Evolutionary conservation across 2,113 vertebrate genomes (phyloP), one percentile per base, ranked within the genome.

Genomic region (Hucho hucho): DNA sequence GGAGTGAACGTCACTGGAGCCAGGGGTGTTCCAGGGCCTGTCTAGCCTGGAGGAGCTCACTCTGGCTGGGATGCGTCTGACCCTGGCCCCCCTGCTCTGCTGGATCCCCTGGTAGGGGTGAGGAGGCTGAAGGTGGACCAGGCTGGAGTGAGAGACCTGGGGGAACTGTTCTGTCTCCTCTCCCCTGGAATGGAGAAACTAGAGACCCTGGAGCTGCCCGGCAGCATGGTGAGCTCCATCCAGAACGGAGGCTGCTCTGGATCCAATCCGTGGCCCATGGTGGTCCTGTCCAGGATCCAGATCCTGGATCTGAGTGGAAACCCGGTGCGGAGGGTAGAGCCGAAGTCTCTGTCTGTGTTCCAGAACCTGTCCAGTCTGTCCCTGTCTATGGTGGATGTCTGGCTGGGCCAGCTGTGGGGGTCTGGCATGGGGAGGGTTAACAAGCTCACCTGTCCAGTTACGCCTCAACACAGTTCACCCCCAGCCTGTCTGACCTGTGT

Each of bases 281-380:
- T 18, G 28, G 77, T 80, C 16, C 63, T 85, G 28, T 79, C 80
- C 37, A 58, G 78, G n/a, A 68, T 84, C 49, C 67, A 24, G 59
- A 73, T 49, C 20, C 69, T 84, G 26, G 22, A 71, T 18, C 43
- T 84, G 20, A 3, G 0, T 11, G 24, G 25, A 2, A 81, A 78
- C 64, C n/a, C 18, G 6, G 56, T 85, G 14, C 18, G 65, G 63
- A 69, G 4, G 0, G 78, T 82, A 12, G 63, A 69, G 37, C 25
- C 75, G 12, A 24, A 64, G 4, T 80, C 78, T 3, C 16, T 80
- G 49, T n/a, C 18, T 28, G 28, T 25, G 12, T 85, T 85, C 63
- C 83, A 76, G 53, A 85, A 80, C 47, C 75, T 85, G 28, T 82
- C 78, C 46, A 80, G 73, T 0, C 14, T 85, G 22, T 4, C 6